Evolutionary conservation across 1,140 invertebrate genomes (phyloP), one percentile per base, ranked within the genome.

Genomic region (Lycorma delicatula): DNA sequence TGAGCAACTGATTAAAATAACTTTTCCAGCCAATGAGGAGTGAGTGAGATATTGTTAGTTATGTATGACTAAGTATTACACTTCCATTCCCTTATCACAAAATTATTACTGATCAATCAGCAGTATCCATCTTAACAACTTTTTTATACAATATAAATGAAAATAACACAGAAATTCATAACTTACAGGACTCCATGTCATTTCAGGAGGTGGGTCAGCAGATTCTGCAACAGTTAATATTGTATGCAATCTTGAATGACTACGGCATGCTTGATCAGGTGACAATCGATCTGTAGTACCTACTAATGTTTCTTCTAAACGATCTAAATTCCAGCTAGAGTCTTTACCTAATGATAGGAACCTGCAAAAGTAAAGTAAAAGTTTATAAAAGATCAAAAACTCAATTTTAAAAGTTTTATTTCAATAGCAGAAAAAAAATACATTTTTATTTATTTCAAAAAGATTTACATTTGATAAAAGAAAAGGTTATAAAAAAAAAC

Each of bases 261-360:
- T 82, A 52, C 79, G 77, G 65, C 85, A 87, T 1, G 85, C 84
- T 68, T 86, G 82, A 63, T 88, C 85, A 0, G 83, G 79, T 1
- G 80, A 77, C 9, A 87, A 66, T 13, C 77, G 72, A 28, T 81
- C 79, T 3, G 83, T 77, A 0, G 83, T 79, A 2, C 79, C 74
- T 16, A 85, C 64, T 44, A 88, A 75, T 56, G 81, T 78, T 48
- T 83, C 80, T 67, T 87, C 83, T 2, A 86, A 66, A 5, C 81
- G 75, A 23, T 79, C 79, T 13, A 85, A 80, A 59, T 83, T 83
- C 74, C 82, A 83, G 25, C 79, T 81, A 46, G 81, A 71, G 55
- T 84, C 83, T 59, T 77, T 74, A 20, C 83, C 82, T 12, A 86
- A 68, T 12, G 77, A 76, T 20, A 83, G 69, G 57, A 87, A 85